Evolutionary conservation across 1,140 invertebrate genomes (phyloP).

Genomic region (Drosophila repleta): DNA sequence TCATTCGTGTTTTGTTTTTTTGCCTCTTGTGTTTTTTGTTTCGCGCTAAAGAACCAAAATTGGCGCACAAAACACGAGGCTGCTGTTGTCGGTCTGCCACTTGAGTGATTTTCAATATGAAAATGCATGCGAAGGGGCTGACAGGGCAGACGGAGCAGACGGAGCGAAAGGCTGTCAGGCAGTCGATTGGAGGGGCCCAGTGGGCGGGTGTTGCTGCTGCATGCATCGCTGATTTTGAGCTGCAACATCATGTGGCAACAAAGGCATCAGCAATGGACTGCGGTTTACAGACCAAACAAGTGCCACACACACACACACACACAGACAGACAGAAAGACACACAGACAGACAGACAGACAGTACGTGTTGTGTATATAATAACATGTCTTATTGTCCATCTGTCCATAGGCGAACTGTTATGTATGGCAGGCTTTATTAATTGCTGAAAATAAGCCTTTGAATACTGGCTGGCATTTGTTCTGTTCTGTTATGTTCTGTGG

Average conservation of each 20-base stretch:
- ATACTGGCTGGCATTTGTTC: constrained; percentile 9
- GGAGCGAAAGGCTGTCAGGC: constrained; percentile 10
- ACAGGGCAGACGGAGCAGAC: constrained; percentile 56
- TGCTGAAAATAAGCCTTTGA: constrained; percentile 24
- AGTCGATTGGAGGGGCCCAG: constrained; percentile 25
- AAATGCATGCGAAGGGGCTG: constrained; percentile 57
- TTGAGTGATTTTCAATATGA: constrained; percentile 81
- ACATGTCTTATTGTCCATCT: constrained; percentile 9
- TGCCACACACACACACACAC: constrained; percentile 30
- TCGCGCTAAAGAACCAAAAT: constrained; percentile 62
- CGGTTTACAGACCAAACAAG: constrained; percentile 65
- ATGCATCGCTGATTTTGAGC: constrained; percentile 71
- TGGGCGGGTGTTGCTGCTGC: constrained; percentile 50
- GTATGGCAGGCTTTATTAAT: constrained; percentile 36
- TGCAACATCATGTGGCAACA: constrained; percentile 63
- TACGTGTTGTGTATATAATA: constrained; percentile 11
- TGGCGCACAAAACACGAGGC: constrained; percentile 65
- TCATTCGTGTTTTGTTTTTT: not conserved
- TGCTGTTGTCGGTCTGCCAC: constrained; percentile 68
- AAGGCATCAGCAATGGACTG: constrained; percentile 48
- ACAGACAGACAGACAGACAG: not conserved
- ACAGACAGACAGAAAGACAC: constrained; percentile 9
- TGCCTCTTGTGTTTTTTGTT: constrained; percentile 31
- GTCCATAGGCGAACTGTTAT: constrained; percentile 12
- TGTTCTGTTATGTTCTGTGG: not conserved